Evolutionary conservation across 2,113 vertebrate species (phyloP), one percentile per base, ranked within the genome.

Genomic region (Castor canadensis): DNA sequence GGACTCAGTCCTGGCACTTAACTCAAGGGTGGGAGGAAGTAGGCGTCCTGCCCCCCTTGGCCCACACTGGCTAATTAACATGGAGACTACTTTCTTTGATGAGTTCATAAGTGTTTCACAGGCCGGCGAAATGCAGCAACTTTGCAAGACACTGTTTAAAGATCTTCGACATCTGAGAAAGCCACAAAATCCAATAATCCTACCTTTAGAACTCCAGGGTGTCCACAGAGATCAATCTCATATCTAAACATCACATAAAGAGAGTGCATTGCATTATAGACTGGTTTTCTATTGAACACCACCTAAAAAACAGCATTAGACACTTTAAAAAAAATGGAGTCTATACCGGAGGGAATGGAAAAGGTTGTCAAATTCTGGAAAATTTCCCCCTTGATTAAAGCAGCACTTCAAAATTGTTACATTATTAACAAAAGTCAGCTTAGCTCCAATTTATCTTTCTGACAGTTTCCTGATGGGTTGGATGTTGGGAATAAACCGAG

Each of bases 131-230:
- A 99, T 99, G 99, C 99, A 99, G 98, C 98, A 99, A 99, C 99
- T 99, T 99, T 99, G 99, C 99, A 99, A 99, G 99, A 99, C 98
- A 98, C 99, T 99, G 99, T 99, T 99, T 99, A 99, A 99, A 99
- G 99, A 99, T 99, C 99, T 99, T 98, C 98, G 99, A 99, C 99
- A 99, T 99, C 99, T 99, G 99, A 99, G 99, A 99, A 99, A 99
- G 99, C 99, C 99, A 98, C 99, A 98, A 98, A 99, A 99, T 99
- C 99, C 99, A 99, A 99, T 99, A 99, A 99, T 99, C 99, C 99
- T 98, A 98, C 99, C 99, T 99, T 99, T 99, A 99, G 99, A 99
- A 99, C 99, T 99, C 98, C 98, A 98, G 99, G 99, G 99, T 99
- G 99, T 99, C 99, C 99, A 98, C 97, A 95, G 98, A 99, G 99